phyloP scores from a whole-genome alignment of 1,140 invertebrate genomes.

The Onthophagus taurus region DNA sequence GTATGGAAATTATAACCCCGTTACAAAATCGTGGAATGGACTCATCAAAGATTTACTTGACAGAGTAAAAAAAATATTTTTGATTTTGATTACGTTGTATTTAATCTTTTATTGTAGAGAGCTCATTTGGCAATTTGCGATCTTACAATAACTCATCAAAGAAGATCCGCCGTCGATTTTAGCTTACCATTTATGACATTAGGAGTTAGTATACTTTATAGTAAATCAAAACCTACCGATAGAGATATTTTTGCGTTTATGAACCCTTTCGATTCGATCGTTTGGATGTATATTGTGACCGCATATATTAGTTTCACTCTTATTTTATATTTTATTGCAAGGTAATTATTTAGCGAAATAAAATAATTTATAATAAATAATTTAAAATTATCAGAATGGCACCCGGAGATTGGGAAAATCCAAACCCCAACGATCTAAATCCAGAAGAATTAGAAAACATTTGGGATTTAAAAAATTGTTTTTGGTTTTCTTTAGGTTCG shows the following conservation, averaged over 20 bases:
- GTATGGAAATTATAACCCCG: slow-evolving; percentile 62
- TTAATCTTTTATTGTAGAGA: slow-evolving; percentile 46
- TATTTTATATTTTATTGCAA: slow-evolving; percentile 67
- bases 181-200: slow-evolving; percentile 86
- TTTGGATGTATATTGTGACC: slow-evolving; percentile 85
- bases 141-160: slow-evolving; percentile 80
- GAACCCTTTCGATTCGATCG: slow-evolving; percentile 73
- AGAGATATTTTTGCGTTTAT: slow-evolving; percentile 76
- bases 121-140: slow-evolving; percentile 89
- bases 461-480: slow-evolving; percentile 61
- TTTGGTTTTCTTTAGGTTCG: slow-evolving; percentile 68
- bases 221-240: slow-evolving; percentile 54
- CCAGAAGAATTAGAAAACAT: slow-evolving; percentile 68
- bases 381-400: slow-evolving; percentile 50
- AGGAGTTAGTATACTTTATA: slow-evolving; percentile 69
- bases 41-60: slow-evolving; percentile 72
- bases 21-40: slow-evolving; percentile 72
- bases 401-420: slow-evolving; percentile 78
- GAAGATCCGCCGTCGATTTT: slow-evolving; percentile 78
- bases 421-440: slow-evolving; percentile 70
- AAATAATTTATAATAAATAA: background rate
- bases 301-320: slow-evolving; percentile 76
- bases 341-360: slow-evolving; percentile 41
- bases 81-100: background rate
- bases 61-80: slow-evolving; percentile 43